Evolutionary conservation across 2,113 vertebrate species (phyloP).

Genomic region (Entomyzon cyanotis): DNA sequence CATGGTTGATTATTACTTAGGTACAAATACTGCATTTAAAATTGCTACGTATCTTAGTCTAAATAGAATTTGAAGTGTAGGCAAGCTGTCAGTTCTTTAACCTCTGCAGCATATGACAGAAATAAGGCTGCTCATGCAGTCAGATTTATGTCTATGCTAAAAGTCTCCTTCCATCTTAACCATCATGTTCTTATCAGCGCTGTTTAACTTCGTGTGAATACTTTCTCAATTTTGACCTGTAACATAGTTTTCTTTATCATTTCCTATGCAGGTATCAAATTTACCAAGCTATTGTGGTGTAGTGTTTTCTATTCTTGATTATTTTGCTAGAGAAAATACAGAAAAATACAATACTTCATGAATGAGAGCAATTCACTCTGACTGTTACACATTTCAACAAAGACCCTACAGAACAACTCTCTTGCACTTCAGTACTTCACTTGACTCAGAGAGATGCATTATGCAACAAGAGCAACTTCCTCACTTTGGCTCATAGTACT

Average conservation of each 20-base stretch:
- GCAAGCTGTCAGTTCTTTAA: conserved; percentile 21
- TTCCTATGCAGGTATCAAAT: neutral
- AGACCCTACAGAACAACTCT: neutral
- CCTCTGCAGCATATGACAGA: neutral
- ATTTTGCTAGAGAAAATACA: neutral
- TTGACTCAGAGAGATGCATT: neutral
- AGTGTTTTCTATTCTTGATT: neutral
- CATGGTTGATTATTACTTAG: conserved; percentile 4
- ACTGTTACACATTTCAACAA: neutral
- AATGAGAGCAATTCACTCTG: neutral
- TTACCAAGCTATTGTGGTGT: neutral
- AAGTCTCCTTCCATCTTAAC: neutral
- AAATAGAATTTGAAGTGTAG: conserved; percentile 27
- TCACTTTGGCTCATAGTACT: neutral
- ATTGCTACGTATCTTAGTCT: neutral
- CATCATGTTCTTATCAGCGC: neutral
- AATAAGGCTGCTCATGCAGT: neutral
- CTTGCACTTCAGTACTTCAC: neutral
- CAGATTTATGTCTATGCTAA: neutral
- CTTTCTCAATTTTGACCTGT: neutral
- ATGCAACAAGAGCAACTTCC: neutral
- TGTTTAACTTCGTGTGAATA: neutral
- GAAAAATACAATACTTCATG: neutral
- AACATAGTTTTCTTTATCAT: neutral
- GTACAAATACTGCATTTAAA: conserved; percentile 1